Conservation (phyloP, 2,797 vertebrate genomes). For the Scomberomorus guttatus region DNA sequence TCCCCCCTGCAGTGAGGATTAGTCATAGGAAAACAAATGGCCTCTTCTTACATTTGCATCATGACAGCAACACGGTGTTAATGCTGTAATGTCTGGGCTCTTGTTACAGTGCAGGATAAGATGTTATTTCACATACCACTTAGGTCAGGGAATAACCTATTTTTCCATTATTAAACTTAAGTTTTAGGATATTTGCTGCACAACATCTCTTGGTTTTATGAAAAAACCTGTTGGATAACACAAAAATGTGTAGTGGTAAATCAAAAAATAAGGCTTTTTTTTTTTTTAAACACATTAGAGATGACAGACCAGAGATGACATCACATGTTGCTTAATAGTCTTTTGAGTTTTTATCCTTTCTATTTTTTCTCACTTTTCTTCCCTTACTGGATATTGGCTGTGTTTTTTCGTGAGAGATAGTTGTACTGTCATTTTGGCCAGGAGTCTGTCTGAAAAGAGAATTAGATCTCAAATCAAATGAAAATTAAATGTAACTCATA, state of each 20-base stretch:
- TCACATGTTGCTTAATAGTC: too few species aligned
- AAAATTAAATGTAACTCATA: neutral
- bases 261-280: neutral
- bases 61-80: neutral
- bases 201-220: neutral
- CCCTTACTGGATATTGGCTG: accelerated
- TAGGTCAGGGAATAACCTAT: neutral
- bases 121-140: slow-evolving; percentile 8
- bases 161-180: neutral
- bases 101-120: slow-evolving; percentile 10
- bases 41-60: slow-evolving; percentile 32
- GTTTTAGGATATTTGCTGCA: neutral
- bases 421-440: neutral
- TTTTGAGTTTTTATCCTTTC: neutral
- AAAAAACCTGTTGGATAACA: neutral
- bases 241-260: neutral
- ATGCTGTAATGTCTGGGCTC: slow-evolving; percentile 12
- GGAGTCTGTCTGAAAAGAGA: neutral
- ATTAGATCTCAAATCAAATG: slow-evolving; percentile 2
- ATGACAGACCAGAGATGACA: too few species aligned
- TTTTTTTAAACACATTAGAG: neutral
- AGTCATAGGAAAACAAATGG: slow-evolving; percentile 55
- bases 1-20: slow-evolving; percentile 48
- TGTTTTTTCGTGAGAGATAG: neutral
- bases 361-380: neutral